Conservation (phyloP, 2,113 vertebrate species). For the Toxotes jaculatrix region DNA sequence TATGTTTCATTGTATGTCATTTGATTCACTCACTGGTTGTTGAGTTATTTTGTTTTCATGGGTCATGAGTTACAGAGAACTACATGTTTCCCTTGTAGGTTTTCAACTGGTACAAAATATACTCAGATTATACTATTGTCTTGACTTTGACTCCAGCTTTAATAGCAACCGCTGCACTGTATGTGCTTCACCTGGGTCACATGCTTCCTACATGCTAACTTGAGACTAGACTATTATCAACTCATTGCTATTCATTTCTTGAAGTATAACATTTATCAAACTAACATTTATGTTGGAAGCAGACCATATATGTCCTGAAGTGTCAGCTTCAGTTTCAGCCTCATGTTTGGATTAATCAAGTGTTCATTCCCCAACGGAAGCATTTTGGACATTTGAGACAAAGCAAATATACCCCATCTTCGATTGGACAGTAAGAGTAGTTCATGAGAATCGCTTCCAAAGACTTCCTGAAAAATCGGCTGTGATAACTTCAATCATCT, state of each 20-base stretch:
- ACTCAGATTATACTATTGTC: background rate
- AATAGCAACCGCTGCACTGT: background rate
- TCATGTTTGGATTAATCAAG: slow-evolving; percentile 80
- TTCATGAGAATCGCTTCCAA: slow-evolving; percentile 68
- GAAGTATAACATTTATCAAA: slow-evolving; percentile 69
- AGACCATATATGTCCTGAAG: slow-evolving; percentile 46
- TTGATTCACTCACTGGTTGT: background rate
- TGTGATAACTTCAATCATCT: slow-evolving; percentile 61
- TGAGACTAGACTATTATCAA: slow-evolving; percentile 54
- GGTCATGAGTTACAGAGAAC: background rate
- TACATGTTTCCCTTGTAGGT: background rate
- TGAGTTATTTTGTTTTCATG: background rate
- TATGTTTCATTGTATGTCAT: background rate
- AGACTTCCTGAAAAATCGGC: slow-evolving; percentile 48
- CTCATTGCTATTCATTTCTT: slow-evolving; percentile 66
- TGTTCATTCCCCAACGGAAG: slow-evolving; percentile 78
- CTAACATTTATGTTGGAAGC: slow-evolving; percentile 76
- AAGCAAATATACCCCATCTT: slow-evolving; percentile 71
- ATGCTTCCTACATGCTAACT: slow-evolving; percentile 43
- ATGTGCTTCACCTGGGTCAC: slow-evolving; percentile 34
- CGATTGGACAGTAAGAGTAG: slow-evolving; percentile 61
- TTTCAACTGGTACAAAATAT: background rate
- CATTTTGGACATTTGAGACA: slow-evolving; percentile 68
- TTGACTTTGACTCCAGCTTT: background rate
- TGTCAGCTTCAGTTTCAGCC: slow-evolving; percentile 71